Conservation (phyloP, 2,113 vertebrate genomes). For the Hyperopisus bebe region DNA sequence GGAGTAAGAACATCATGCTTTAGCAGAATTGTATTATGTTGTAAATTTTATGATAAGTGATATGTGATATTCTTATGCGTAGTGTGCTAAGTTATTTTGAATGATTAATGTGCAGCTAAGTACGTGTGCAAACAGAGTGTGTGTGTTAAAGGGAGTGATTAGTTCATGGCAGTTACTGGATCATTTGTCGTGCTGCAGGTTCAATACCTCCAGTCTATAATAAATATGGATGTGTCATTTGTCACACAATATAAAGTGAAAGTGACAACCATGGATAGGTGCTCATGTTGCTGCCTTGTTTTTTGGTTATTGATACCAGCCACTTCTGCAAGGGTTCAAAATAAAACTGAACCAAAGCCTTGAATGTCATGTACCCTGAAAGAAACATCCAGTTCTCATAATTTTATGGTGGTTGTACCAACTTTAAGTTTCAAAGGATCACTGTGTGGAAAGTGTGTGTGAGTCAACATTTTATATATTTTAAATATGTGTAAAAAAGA, state of each 20-base stretch:
- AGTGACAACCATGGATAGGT: background rate
- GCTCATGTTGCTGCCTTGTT: background rate
- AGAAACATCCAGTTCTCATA: background rate
- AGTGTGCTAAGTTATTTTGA: background rate
- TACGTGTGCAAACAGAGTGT: background rate
- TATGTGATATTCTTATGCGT: background rate
- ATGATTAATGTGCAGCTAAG: background rate
- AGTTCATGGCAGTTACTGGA: background rate
- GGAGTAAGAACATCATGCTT: background rate
- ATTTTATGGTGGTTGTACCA: background rate
- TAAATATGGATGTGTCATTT: background rate
- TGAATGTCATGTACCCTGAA: background rate
- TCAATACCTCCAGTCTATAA: background rate
- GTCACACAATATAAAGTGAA: background rate
- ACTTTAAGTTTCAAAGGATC: background rate
- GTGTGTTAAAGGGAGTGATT: background rate
- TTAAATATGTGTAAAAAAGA: background rate
- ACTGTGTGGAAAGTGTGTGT: too few relatives aligned
- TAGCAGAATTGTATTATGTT: background rate
- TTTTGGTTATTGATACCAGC: background rate
- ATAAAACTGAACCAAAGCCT: background rate
- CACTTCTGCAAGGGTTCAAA: background rate
- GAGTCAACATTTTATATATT: background rate
- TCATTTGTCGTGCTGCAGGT: background rate
- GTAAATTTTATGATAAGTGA: background rate